Conservation (phyloP, 2,797 vertebrate species). For the Buceros bicornis region DNA sequence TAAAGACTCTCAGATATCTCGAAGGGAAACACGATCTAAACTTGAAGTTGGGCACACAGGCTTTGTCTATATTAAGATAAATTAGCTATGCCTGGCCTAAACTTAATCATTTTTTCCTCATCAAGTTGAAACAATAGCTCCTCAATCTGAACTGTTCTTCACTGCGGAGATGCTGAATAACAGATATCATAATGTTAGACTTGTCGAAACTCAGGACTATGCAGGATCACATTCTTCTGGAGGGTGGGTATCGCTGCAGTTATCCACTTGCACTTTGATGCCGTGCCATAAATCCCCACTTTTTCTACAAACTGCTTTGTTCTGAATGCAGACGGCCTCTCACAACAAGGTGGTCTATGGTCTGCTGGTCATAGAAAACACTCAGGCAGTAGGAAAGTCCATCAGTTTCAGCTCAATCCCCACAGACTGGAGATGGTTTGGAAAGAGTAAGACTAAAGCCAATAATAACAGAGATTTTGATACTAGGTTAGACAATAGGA, state of each 20-base stretch:
- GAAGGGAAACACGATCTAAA: constrained; percentile 14
- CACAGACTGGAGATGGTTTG: not conserved
- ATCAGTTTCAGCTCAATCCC: not conserved
- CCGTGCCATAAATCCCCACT: not conserved
- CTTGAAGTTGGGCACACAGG: constrained; percentile 5
- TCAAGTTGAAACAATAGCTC: constrained; percentile 12
- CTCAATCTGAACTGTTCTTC: constrained; percentile 18
- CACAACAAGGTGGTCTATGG: not conserved
- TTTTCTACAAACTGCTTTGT: not conserved
- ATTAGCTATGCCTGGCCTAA: constrained; percentile 6
- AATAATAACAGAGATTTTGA: not conserved
- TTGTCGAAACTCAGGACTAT: not conserved
- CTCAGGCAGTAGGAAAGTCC: not conserved
- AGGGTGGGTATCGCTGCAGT: not conserved
- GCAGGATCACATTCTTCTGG: constrained; percentile 9
- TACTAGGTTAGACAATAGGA: not conserved
- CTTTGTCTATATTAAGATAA: not conserved
- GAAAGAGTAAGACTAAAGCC: not conserved
- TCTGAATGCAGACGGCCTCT: not conserved
- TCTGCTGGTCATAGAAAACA: not conserved
- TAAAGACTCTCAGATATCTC: not conserved
- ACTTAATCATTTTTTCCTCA: constrained; percentile 4
- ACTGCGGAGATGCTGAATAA: constrained; percentile 12
- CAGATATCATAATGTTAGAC: not conserved
- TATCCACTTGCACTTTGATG: not conserved